phyloP scores from a whole-genome alignment of 2,888 invertebrate species.

The Euplexia lucipara region DNA sequence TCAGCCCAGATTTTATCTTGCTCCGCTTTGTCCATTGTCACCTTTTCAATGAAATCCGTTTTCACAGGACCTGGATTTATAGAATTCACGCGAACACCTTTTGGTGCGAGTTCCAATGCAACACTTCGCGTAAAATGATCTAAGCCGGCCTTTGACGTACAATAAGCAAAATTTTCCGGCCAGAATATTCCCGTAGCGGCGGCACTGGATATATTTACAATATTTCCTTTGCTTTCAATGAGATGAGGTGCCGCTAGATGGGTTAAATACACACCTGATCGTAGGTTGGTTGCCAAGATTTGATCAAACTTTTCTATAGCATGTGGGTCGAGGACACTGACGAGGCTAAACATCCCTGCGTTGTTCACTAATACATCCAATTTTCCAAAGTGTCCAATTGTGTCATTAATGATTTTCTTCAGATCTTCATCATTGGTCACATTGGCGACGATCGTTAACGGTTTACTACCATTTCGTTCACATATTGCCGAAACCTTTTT shows the following conservation, averaged over 20 bases:
- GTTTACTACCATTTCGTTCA: conserved; percentile 58
- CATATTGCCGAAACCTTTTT: conserved; percentile 60
- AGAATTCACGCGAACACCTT: conserved; percentile 95
- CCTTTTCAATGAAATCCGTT: conserved; percentile 63
- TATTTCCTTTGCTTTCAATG: conserved; percentile 93
- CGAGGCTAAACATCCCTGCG: conserved; percentile 59
- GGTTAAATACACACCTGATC: conserved; percentile 66
- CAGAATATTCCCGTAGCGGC: conserved; percentile 40
- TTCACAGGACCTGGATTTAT: conserved; percentile 92
- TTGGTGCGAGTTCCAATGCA: conserved; percentile 94
- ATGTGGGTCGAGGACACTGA: conserved; percentile 61
- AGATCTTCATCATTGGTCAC: conserved; percentile 62
- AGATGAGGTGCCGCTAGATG: conserved; percentile 94
- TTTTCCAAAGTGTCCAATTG: conserved; percentile 65
- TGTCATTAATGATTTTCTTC: conserved; percentile 61
- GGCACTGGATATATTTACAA: conserved; percentile 96
- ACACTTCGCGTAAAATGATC: conserved; percentile 97
- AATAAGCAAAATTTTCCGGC: conserved; percentile 59
- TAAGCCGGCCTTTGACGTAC: conserved; percentile 95
- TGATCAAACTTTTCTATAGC: conserved; percentile 67
- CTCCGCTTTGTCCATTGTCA: conserved; percentile 45
- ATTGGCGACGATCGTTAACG: conserved; percentile 66
- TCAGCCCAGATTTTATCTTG: conserved; percentile 47
- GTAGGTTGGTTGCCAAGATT: conserved; percentile 67
- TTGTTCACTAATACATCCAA: conserved; percentile 72